Percentiles rank a stretch among this genome's conserved stretches.
Conservation (phyloP, 2,113 vertebrate genomes). For the Tenrec ecaudatus region DNA sequence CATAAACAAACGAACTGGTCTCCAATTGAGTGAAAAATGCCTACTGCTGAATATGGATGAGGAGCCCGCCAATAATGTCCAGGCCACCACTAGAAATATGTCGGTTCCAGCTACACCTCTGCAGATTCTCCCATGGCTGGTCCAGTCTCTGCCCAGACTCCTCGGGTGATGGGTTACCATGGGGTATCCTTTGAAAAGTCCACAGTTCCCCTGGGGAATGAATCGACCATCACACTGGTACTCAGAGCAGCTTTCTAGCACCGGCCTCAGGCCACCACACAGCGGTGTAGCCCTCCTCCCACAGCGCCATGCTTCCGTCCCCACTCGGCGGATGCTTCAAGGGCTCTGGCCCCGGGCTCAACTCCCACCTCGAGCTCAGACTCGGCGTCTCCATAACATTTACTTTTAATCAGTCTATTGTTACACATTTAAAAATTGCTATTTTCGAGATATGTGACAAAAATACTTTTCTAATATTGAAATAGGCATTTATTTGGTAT, state of each 20-base stretch:
- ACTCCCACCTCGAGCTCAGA: neutral
- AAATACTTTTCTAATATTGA: too few relatives aligned
- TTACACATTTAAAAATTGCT: too few relatives aligned
- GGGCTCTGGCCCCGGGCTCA: neutral
- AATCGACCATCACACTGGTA: neutral
- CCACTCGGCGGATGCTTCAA: neutral
- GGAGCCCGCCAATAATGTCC: conserved; percentile 81
- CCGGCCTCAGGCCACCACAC: conserved; percentile 75
- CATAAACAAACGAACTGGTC: conserved; percentile 76
- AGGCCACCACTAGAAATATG: conserved; percentile 83
- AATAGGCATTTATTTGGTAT: too few relatives aligned
- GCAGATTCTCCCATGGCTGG: conserved; percentile 81
- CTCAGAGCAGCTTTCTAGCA: conserved; percentile 46
- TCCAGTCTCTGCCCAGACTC: conserved; percentile 87
- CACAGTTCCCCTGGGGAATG: neutral
- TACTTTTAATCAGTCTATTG: too few relatives aligned
- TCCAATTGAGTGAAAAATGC: conserved; percentile 79
- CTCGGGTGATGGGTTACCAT: conserved; percentile 92
- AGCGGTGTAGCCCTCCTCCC: conserved; percentile 71
- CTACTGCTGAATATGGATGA: conserved; percentile 75
- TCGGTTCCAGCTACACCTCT: conserved; percentile 80
- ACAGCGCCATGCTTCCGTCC: conserved; percentile 67
- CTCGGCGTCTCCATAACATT: neutral
- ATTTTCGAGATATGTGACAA: too few relatives aligned
- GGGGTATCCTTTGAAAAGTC: conserved; percentile 70